Base-by-base conservation (phyloP, 2,113 vertebrate genomes). In the Zosterops japonicus region DNA sequence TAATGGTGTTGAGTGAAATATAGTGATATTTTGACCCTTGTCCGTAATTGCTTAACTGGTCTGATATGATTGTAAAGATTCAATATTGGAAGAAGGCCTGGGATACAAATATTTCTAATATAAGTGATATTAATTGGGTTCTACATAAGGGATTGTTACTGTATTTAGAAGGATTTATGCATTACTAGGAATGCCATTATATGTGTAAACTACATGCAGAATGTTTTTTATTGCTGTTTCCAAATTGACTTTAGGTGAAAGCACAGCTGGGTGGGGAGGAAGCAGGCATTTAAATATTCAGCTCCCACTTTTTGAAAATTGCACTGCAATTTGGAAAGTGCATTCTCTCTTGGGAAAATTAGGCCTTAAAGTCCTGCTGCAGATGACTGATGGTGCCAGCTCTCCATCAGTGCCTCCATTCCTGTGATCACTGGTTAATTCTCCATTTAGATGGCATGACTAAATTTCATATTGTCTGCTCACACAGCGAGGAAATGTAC, bases 261-360 rank as follows among this genome's bases (percentile, higher is more conserved):
- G 91, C 93, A 78, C 95, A 93, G 96, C 94, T 93, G 94, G 93
- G 89, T 89, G 80, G 24, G 0, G 89, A 93, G 90, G 95, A 94
- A 95, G 81, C 75, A 85, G 84, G 82, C 84, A 75, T 97, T 96
- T 97, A 97, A 96, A 96, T 93, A 96, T 94, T 94, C 94, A 93
- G 69, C 78, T 94, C 90, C 89, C 77, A 96, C 91, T 97, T 97
- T 97, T 96, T 96, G 94, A 97, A 96, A 95, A 97, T 94, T 96
- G 93, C 91, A 91, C 89, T 96, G 95, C 94, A 96, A 95, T 97
- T 96, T 97, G 83, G 77, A 97, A 97, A 98, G 96, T 89, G 91
- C 96, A 94, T 95, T 98, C 92, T 97, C 90, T 91, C 85, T 96
- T 93, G 95, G 91, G 89, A 95, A 96, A 97, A 97, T 96, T 92